A percentile compares a stretch with the other conserved stretches of the same genome.
Conservation (phyloP, 1,140 invertebrate species). For the Drosophila bipectinata region DNA sequence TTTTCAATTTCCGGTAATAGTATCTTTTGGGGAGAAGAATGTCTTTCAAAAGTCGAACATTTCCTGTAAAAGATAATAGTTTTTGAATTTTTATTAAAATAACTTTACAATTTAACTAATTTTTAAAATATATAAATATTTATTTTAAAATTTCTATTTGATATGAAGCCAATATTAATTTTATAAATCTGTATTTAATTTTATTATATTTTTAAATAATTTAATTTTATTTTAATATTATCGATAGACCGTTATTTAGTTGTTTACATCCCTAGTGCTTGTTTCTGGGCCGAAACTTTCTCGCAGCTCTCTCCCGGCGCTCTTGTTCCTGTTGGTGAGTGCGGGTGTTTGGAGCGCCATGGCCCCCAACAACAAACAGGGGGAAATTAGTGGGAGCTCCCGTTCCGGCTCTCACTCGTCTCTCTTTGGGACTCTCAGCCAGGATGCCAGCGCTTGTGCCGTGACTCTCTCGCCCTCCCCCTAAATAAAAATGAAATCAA, state of each 20-base stretch:
- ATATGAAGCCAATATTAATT: no score
- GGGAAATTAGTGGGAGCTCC: conserved; percentile 57
- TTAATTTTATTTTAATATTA: not conserved
- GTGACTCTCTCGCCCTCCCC: conserved; percentile 20
- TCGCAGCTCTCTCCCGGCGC: conserved; percentile 33
- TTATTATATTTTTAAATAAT: not conserved
- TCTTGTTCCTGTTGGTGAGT: conserved; percentile 16
- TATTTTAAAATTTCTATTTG: no score
- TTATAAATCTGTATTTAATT: no score
- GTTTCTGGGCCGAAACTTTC: conserved; percentile 20
- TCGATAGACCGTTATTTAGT: not conserved
- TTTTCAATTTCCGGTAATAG: not conserved
- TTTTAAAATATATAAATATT: no score
- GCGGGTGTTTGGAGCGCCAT: conserved; percentile 30
- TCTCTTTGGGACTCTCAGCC: conserved; percentile 5
- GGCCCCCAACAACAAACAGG: conserved; percentile 61
- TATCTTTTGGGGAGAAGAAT: not conserved
- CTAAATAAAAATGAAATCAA: conserved; percentile 56
- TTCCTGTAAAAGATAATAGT: no score
- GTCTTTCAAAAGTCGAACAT: no score
- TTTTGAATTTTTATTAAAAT: no score
- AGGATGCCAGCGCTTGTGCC: conserved; percentile 40
- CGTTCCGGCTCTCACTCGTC: conserved; percentile 1
- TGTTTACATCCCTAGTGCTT: not conserved
- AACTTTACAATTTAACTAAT: no score